Conservation (phyloP, 2,797 vertebrate genomes). For the Chanos chanos region DNA sequence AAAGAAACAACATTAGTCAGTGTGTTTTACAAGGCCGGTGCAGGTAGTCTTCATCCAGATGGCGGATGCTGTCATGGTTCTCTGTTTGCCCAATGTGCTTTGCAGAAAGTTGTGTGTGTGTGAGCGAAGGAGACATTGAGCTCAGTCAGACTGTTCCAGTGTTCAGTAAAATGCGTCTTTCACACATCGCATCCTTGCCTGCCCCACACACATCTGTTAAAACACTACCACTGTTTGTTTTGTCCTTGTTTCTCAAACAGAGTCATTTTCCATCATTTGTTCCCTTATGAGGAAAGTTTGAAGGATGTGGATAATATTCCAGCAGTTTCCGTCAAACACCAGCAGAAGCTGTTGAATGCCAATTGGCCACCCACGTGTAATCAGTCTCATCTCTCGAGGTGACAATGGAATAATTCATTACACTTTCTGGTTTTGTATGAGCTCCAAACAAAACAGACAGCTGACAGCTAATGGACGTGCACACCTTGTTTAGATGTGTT, state of each 20-base stretch:
- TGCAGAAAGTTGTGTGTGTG: constrained; percentile 27
- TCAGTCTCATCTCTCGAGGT: background rate
- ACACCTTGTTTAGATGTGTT: constrained; percentile 23
- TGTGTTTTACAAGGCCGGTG: constrained; percentile 8
- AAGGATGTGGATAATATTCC: background rate
- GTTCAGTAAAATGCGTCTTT: constrained; percentile 35
- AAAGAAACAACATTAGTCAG: too few relatives aligned
- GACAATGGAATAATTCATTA: background rate
- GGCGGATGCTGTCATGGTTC: background rate
- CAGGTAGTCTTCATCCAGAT: constrained; percentile 21
- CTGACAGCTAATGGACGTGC: constrained; percentile 30
- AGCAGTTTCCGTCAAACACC: too few relatives aligned
- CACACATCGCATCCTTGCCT: constrained; percentile 17
- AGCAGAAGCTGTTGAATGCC: too few relatives aligned
- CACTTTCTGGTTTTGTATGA: background rate
- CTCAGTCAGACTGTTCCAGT: constrained; percentile 19
- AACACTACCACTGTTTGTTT: constrained; percentile 44
- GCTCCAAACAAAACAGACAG: constrained; percentile 18
- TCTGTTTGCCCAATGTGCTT: background rate
- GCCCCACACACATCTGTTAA: constrained; percentile 55
- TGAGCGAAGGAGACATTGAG: too few relatives aligned
- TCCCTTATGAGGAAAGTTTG: background rate
- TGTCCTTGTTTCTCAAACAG: constrained; percentile 10
- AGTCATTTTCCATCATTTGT: background rate
- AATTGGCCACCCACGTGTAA: background rate